Evolutionary conservation across 92 coral and sea anemone genomes (phyloP).

Genomic region (Epizoanthus illoricatus): DNA sequence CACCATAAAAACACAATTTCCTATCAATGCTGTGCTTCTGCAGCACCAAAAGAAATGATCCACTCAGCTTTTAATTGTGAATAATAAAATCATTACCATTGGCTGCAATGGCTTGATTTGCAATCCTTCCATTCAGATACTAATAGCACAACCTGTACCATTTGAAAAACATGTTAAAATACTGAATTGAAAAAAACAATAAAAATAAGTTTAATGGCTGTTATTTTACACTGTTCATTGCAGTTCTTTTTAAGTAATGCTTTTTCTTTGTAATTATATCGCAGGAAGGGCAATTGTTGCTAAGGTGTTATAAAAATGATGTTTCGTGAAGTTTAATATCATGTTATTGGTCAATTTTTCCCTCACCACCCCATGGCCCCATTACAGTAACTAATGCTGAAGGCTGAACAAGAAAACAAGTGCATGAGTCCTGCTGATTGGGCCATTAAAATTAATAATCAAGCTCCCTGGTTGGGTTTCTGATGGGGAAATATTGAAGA

Average conservation of each 20-base stretch:
- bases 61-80: not conserved
- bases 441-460: constrained; percentile 12
- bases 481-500: not conserved
- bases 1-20: too few species aligned
- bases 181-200: not conserved
- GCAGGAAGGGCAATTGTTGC: constrained; percentile 41
- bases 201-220: not conserved
- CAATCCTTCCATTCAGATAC: not conserved
- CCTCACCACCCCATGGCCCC: constrained; percentile 21
- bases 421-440: not conserved
- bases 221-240: constrained; percentile 11
- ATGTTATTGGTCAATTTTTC: constrained; percentile 37
- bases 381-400: constrained; percentile 35
- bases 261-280: constrained; percentile 19
- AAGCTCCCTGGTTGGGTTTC: not conserved
- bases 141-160: not conserved
- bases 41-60: not conserved
- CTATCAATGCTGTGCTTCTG: too few species aligned
- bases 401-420: not conserved
- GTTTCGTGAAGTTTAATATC: constrained; percentile 26
- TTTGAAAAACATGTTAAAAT: not conserved
- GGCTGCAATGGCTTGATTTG: not conserved
- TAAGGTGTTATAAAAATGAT: constrained; percentile 28
- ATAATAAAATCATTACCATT: not conserved
- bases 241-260: constrained; percentile 28